These are phyloP conservation scores for Heliopora coerulea DNA, from an alignment of 92 coral and sea anemone genomes.

Conservation along the genomic window DNA sequence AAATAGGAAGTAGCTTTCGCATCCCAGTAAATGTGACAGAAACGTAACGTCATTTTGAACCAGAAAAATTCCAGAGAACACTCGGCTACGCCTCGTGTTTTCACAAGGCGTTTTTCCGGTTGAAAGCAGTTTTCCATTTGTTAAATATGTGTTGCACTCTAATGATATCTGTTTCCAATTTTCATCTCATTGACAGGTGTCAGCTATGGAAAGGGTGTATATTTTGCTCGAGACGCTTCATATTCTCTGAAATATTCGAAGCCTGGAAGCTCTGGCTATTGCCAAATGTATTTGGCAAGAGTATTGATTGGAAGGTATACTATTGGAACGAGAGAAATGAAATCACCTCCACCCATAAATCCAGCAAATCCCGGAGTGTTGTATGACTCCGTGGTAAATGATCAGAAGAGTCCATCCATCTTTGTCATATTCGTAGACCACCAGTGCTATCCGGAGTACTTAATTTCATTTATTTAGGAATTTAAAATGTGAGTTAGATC, in stretches of 20 bases:
- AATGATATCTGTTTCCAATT: too few species aligned
- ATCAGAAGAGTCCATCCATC: slow-evolving; percentile 40
- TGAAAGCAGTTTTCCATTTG: too few species aligned
- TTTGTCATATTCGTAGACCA: slow-evolving; percentile 58
- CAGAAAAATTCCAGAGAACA: too few species aligned
- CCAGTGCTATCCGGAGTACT: slow-evolving; percentile 72
- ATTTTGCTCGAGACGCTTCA: slow-evolving; percentile 69
- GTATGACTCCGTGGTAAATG: slow-evolving; percentile 60
- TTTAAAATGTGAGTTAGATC: too few species aligned
- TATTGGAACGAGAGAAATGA: slow-evolving; percentile 51
- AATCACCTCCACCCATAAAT: slow-evolving; percentile 57
- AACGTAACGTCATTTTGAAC: too few species aligned
- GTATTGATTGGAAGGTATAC: slow-evolving; percentile 67
- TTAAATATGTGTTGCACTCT: too few species aligned
- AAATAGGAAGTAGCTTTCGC: too few species aligned
- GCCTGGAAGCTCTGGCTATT: slow-evolving; percentile 5
- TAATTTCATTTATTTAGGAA: slow-evolving; percentile 43
- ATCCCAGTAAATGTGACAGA: too few species aligned
- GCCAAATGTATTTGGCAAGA: slow-evolving; percentile 65
- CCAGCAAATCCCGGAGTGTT: slow-evolving; percentile 35
- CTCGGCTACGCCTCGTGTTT: too few species aligned
- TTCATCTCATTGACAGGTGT: too few species aligned
- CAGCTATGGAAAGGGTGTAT: slow-evolving; percentile 69
- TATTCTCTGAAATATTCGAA: slow-evolving; percentile 38
- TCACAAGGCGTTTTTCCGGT: too few species aligned